Percentiles rank a stretch among this genome's conserved stretches.
Conservation (phyloP, 2,797 vertebrate genomes). For the Intellagama lesueurii region DNA sequence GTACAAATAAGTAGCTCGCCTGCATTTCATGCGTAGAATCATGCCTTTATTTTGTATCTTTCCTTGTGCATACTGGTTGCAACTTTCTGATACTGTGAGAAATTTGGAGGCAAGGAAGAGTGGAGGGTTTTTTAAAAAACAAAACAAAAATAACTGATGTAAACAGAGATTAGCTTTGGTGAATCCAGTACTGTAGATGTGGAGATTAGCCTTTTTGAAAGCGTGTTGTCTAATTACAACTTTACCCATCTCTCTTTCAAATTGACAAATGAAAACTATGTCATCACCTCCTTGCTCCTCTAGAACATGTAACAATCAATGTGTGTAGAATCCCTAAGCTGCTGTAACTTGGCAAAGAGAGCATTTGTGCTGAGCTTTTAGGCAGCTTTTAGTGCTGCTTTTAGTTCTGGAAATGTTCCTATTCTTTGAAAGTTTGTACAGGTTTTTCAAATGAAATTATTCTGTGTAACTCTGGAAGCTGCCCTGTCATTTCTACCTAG, state of each 20-base stretch:
- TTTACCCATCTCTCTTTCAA: neutral
- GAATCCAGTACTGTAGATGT: neutral
- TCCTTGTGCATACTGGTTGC: too few species aligned
- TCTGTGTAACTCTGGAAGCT: neutral
- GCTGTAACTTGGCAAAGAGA: neutral
- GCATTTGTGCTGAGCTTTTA: constrained; percentile 19
- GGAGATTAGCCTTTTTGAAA: neutral
- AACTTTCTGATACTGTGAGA: neutral
- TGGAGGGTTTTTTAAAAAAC: neutral
- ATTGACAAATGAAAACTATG: neutral
- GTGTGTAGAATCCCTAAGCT: neutral
- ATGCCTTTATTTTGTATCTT: neutral
- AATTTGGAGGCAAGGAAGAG: neutral
- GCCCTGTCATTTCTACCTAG: neutral
- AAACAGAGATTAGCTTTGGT: neutral
- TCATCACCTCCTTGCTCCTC: neutral
- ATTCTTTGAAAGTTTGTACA: constrained; percentile 8
- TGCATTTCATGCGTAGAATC: neutral
- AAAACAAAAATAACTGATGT: neutral
- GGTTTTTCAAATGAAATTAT: constrained; percentile 8
- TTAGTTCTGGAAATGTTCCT: constrained; percentile 4
- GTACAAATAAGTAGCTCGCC: neutral
- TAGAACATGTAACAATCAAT: neutral
- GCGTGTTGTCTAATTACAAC: neutral
- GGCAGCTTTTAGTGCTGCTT: constrained; percentile 26